Base-by-base conservation (phyloP, 37 sponge, comb jelly and placozoan species). In the Chondrilla cf. caribensis region DNA sequence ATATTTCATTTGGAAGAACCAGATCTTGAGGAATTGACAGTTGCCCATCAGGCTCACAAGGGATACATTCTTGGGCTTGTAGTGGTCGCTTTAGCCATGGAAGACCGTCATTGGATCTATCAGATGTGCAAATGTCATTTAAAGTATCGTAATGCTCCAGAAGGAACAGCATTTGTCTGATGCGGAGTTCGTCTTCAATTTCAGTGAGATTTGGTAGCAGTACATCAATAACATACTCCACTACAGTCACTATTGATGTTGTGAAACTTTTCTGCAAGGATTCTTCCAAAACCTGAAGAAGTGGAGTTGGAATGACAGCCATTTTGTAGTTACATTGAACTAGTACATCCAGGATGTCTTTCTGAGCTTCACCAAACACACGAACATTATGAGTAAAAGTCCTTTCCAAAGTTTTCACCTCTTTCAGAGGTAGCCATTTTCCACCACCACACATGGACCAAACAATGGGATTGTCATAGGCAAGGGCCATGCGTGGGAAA, bases 141-240 rank as follows among this genome's bases (percentile, higher is more conserved):
- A 73, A 25, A 25, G 41, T 39, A 25, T 73, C 22, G 21, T 70
- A 36, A 21, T 73, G 82, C 70, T 68, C 25, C 4, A 86, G 62
- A 35, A 84, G 54, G 58, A 81, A 81, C 2, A 81, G n/a, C 29
- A 89, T 26, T 36, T 89, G 85, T 72, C 37, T 81, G 2, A 79
- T 65, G 28, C 82, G 38, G 0, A 58, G n/a, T 7, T 32, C 31
- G n/a, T 31, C 59, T 43, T 22, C 36, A 37, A 73, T 43, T 17
- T 40, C 40, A 39, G 17, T 9, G 22, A 90, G 78, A 0, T 79
- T 72, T 2, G 86, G 90, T 38, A 90, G 38, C 25, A 90, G 36
- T 14, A 90, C 65, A 41, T 82, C 59, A n/a, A 18, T 58, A 38
- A 40, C 82, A 38, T 82, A 90, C 43, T 73, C 44, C 3, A 25